Percentiles rank a stretch among this genome's conserved stretches.
These are phyloP conservation scores for Crematogaster levior DNA, from an alignment of 2,888 invertebrate species.

Conservation along the genomic window DNA sequence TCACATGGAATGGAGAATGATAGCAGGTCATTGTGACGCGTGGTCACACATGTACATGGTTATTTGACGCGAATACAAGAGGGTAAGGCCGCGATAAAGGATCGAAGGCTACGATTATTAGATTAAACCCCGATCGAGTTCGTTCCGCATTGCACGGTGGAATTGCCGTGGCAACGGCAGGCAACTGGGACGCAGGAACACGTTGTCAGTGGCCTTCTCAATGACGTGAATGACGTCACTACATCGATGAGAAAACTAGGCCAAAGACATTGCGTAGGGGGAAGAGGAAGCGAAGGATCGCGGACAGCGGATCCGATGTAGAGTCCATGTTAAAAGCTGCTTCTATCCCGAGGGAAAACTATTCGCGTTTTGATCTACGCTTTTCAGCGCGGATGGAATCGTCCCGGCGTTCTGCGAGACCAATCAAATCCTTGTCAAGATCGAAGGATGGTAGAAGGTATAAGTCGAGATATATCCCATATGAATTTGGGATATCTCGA, in stretches of 20 bases:
- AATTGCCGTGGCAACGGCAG: not conserved
- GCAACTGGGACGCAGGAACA: constrained; percentile 65
- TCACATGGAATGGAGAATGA: not conserved
- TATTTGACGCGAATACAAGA: constrained; percentile 12
- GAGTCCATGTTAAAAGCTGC: not conserved
- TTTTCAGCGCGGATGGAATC: not conserved
- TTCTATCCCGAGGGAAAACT: constrained; percentile 48
- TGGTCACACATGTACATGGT: not conserved
- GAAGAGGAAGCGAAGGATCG: constrained; percentile 47
- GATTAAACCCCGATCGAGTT: constrained; percentile 63
- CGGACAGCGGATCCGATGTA: not conserved
- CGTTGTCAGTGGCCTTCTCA: constrained; percentile 80
- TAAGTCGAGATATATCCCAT: too few species aligned
- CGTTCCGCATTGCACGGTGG: constrained; percentile 64
- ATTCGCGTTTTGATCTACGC: not conserved
- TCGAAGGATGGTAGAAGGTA: not conserved
- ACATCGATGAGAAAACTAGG: constrained; percentile 79
- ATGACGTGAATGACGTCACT: constrained; percentile 84
- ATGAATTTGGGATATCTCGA: not conserved
- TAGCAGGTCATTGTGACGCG: not conserved
- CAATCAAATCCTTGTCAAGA: not conserved
- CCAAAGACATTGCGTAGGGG: constrained; percentile 72
- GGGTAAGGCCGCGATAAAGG: constrained; percentile 40
- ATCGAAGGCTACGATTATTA: constrained; percentile 57
- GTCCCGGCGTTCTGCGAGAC: not conserved